Evolutionary conservation across 2,113 vertebrate genomes (phyloP).

Genomic region (Perca schrenkii): DNA sequence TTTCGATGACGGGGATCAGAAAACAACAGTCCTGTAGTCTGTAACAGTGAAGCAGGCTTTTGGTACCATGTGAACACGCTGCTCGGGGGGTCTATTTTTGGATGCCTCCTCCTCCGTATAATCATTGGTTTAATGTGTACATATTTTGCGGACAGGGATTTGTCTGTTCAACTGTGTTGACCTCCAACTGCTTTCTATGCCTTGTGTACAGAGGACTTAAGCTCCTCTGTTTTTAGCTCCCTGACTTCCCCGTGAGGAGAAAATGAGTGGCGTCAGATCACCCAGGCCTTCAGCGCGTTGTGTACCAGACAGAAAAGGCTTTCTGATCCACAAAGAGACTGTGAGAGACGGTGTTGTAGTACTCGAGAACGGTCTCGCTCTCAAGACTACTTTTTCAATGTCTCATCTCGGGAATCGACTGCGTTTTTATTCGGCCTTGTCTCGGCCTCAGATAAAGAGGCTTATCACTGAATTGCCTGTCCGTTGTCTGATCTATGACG

Average conservation of each 20-base stretch:
- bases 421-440: too few species aligned
- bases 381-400: neutral
- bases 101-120: slow-evolving; percentile 25
- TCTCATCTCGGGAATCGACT: too few species aligned
- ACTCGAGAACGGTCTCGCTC: too few species aligned
- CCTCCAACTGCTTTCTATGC: slow-evolving; percentile 56
- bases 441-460: too few species aligned
- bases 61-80: neutral
- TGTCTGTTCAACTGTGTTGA: slow-evolving; percentile 52
- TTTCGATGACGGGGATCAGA: slow-evolving; percentile 23
- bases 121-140: slow-evolving; percentile 61
- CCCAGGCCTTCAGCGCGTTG: slow-evolving; percentile 1
- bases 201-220: slow-evolving; percentile 34
- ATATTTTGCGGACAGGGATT: slow-evolving; percentile 51
- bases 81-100: slow-evolving; percentile 42
- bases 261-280: slow-evolving; percentile 24
- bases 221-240: slow-evolving; percentile 64
- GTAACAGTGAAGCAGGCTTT: neutral
- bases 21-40: slow-evolving; percentile 5
- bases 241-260: slow-evolving; percentile 40
- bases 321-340: neutral
- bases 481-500: too few species aligned
- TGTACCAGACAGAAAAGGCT: slow-evolving; percentile 16
- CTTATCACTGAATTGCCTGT: too few species aligned
- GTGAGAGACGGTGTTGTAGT: too few species aligned